Base-by-base conservation (phyloP, 92 coral and sea anemone species). In the Umimayanthus kanabou region DNA sequence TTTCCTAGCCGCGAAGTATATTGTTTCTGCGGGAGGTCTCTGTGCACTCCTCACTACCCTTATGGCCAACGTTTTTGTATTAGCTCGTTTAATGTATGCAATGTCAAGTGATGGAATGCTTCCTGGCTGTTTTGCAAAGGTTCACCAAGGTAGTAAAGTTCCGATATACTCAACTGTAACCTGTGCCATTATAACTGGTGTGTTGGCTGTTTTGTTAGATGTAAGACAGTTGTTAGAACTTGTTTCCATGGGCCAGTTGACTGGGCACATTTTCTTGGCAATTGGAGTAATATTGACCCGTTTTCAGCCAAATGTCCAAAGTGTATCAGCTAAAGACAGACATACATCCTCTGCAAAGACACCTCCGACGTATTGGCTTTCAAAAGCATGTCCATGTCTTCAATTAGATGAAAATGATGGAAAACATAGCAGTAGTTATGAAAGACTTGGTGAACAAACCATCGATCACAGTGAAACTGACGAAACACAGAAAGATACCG, bases 31-130 rank as follows among this genome's bases (percentile, higher is more conserved):
- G 29, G 96, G 96, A 2, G 94, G 94, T 39, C 61, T 92, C n/a
- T 89, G 91, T 40, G 87, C 96, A 5, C 88, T 94, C 77, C 82
- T 92, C 39, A 93, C 91, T 2, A 90, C 92, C 73, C 81, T 94
- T 65, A 72, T 90, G 22, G 92, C 96, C 5, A 82, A 90, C 37
- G 79, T 89, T 70, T 94, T 91, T 84, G 95, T 97, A 1, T 39
- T 90, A 9, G 93, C 95, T 4, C 88, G 98, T 20, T 87, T 96
- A 64, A 80, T 96, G 29, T 94, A 96, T 86, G 79, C 97, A 1
- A 53, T 96, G 57, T 95, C 95, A 8, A 94, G 87, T 76, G 98
- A 96, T 50, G 95, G 96, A 11, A 92, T 96, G n/a, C 80, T 96
- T 25, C 94, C 90, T 22, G 49, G 88, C 3, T 91, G 90, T 74